Conservation (phyloP, 2,113 vertebrate species). For the Ciconia stormi region DNA sequence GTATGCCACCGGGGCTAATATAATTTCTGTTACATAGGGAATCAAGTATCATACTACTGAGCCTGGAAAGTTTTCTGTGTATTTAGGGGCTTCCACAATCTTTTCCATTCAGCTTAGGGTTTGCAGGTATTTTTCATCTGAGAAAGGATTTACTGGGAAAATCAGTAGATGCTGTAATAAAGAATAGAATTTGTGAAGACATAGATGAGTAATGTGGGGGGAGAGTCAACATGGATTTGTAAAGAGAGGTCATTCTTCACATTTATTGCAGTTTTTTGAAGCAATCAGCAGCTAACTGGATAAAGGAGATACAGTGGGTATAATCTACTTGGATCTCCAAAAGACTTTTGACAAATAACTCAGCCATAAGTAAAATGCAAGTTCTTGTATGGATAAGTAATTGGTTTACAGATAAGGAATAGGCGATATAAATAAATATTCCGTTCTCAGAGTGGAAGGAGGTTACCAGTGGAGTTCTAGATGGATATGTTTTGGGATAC, state of each 20-base stretch:
- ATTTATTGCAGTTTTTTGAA: not conserved
- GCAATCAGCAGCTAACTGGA: not conserved
- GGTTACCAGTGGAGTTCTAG: not conserved
- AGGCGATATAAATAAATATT: not conserved
- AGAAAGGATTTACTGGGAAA: not conserved
- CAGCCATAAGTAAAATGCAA: not conserved
- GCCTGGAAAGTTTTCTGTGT: not conserved
- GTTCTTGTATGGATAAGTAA: not conserved
- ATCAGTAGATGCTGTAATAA: not conserved
- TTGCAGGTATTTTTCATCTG: not conserved
- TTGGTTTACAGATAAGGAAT: not conserved
- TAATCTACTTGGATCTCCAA: not conserved
- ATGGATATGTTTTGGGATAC: not conserved
- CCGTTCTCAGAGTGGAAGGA: not conserved
- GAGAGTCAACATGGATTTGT: not conserved
- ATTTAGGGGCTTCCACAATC: not conserved
- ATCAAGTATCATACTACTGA: not conserved
- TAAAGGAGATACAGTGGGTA: not conserved
- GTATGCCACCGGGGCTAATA: not conserved
- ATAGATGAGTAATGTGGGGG: not conserved
- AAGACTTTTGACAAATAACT: not conserved
- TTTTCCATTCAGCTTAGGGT: not conserved
- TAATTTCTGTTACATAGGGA: not conserved
- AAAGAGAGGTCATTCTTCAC: not conserved
- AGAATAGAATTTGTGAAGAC: not conserved